Conservation (phyloP, 2,888 invertebrate species). For the Alloplasta piceator region DNA sequence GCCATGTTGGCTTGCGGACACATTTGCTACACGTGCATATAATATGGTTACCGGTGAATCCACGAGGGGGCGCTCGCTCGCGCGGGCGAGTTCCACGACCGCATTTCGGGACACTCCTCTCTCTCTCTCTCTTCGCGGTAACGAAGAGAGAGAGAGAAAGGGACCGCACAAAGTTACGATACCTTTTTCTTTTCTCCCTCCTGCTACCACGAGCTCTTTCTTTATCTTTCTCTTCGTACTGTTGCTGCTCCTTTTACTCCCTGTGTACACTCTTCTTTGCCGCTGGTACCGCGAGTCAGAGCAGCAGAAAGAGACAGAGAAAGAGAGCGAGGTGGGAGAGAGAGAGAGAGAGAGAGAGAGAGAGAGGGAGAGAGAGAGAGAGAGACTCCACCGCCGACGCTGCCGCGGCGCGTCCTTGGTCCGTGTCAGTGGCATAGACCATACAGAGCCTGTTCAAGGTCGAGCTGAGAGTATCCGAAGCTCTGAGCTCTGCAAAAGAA, state of each 20-base stretch:
- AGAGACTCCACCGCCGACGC: conserved; percentile 47
- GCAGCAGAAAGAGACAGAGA: conserved; percentile 15
- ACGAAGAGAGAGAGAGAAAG: conserved; percentile 35
- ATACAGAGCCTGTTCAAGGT: conserved; percentile 83
- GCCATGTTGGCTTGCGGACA: conserved; percentile 16
- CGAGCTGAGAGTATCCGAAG: conserved; percentile 76
- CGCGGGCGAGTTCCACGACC: conserved; percentile 81
- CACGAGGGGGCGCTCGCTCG: conserved; percentile 74
- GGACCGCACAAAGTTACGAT: conserved; percentile 22
- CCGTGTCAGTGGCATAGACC: conserved; percentile 84
- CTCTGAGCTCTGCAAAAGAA: conserved; percentile 64
- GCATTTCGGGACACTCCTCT: conserved; percentile 80
- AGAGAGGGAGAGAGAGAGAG: conserved; percentile 5
- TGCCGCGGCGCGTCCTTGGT: conserved; percentile 81
- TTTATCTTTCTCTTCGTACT: conserved; percentile 36
- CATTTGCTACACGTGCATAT: conserved; percentile 2
- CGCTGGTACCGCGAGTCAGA: conserved; percentile 23
- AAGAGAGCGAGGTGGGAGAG: conserved; percentile 37
- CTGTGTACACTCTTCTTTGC: conserved; percentile 44
- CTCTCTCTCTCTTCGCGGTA: conserved; percentile 28
- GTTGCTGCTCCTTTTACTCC: conserved; percentile 50
- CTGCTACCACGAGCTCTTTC: neutral
- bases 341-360: conserved; percentile 19
- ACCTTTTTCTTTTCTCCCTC: conserved; percentile 2
- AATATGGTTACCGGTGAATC: conserved; percentile 43